A percentile compares a stretch with the other conserved stretches of the same genome.
Conservation (phyloP, 2,113 vertebrate species). For the Turdus rufiventris region DNA sequence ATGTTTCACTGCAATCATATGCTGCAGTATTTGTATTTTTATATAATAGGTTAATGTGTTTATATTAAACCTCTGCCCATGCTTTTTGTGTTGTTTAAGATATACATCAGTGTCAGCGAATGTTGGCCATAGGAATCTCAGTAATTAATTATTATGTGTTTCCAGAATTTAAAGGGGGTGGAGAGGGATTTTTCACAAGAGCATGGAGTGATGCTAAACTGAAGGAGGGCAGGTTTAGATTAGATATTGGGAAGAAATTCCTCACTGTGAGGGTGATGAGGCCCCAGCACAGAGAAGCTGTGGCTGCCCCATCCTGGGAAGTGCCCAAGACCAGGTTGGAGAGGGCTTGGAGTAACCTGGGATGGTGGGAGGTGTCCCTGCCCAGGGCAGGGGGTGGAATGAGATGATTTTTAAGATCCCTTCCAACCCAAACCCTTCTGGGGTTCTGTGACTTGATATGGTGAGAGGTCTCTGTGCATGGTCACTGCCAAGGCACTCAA, state of each 20-base stretch:
- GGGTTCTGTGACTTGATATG: fast-evolving
- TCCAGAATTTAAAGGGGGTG: no score
- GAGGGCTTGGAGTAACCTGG: fast-evolving
- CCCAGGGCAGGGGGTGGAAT: not conserved
- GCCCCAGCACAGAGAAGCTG: not conserved
- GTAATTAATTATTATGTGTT: not conserved
- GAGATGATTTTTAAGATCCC: fast-evolving
- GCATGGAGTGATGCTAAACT: not conserved
- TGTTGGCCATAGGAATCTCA: not conserved
- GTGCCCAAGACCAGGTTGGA: not conserved
- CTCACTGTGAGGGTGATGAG: fast-evolving
- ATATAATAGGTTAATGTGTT: not conserved
- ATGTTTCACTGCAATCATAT: not conserved
- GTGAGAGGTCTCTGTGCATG: not conserved
- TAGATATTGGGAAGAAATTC: not conserved
- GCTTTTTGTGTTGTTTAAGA: not conserved
- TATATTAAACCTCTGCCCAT: not conserved
- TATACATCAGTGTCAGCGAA: not conserved
- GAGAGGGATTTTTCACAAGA: not conserved
- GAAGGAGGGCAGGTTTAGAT: not conserved
- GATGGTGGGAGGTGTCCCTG: not conserved
- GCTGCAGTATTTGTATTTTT: not conserved
- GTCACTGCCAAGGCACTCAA: not conserved
- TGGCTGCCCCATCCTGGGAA: not conserved
- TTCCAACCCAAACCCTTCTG: not conserved